Evolutionary conservation across 2,888 invertebrate species (phyloP), one percentile per base, ranked within the genome.

Genomic region (Busseola fusca): DNA sequence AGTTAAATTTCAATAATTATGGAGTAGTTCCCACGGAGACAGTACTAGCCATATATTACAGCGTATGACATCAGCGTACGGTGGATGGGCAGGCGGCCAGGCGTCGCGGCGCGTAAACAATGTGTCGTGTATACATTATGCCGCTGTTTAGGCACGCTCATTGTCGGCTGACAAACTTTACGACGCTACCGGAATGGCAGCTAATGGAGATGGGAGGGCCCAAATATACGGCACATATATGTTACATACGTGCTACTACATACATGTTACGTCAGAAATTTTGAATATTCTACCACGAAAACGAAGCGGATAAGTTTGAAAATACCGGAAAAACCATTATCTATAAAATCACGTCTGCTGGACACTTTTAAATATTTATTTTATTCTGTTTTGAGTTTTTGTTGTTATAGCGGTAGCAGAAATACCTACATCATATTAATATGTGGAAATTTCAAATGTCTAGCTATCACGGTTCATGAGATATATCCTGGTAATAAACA

Each of bases 81-180:
- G 65, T 54, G 63, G 78, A 69, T 76, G 86, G 90, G 90, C 89
- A 87, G 60, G n/a, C 76, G 37, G 90, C 90, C 90, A 90, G 86
- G 79, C 72, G 76, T 60, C 77, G 71, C 76, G 67, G 67, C 81
- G 76, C 83, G 87, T 90, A 90, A 89, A 89, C 89, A 88, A 87
- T 84, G 81, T 81, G 71, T 42, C 54, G 59, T 68, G 70, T 76
- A 73, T 69, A 82, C 73, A 84, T 72, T 65, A 59, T 72, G 45
- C 63, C 69, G 69, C 57, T 84, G 74, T 80, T 81, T 81, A 78
- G 71, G 62, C 66, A 68, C 65, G 69, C 74, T 56, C 48, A 73
- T 69, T 81, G 74, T 75, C 60, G 58, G 50, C 58, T 25, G 37
- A 30, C 69, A 57, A 76, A 71, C 48, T 81, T 67, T 73, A 62